Conservation (phyloP, 2,888 invertebrate species). For the Eulithis prunata region DNA sequence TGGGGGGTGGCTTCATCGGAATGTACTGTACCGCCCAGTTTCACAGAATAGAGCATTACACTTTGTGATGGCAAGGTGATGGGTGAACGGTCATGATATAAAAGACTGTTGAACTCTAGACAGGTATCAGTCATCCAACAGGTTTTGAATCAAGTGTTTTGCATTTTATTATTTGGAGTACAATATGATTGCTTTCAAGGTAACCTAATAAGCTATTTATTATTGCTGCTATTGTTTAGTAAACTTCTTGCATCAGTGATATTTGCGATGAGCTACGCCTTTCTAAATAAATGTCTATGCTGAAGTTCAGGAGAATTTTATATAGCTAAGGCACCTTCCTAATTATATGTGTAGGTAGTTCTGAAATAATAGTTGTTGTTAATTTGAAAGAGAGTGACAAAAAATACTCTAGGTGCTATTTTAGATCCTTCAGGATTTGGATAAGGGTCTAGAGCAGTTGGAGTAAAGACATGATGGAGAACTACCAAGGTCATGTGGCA, state of each 20-base stretch:
- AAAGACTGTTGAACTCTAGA: slow-evolving; percentile 40
- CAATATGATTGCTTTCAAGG: slow-evolving; percentile 42
- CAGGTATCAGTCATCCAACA: slow-evolving; percentile 43
- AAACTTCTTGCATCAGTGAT: background rate
- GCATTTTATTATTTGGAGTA: slow-evolving; percentile 25
- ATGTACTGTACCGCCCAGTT: slow-evolving; percentile 42
- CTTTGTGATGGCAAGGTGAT: slow-evolving; percentile 44
- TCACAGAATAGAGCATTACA: slow-evolving; percentile 21
- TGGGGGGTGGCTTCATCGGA: slow-evolving; percentile 60
- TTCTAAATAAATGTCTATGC: background rate
- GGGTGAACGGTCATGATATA: slow-evolving; percentile 45
- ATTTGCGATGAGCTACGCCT: background rate
- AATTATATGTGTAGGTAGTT: too few relatives aligned
- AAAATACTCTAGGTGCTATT: too few relatives aligned
- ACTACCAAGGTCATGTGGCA: too few relatives aligned
- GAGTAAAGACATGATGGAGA: too few relatives aligned
- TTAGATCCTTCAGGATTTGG: too few relatives aligned
- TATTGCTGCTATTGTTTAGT: slow-evolving; percentile 21
- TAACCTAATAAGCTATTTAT: slow-evolving; percentile 16
- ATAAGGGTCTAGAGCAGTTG: too few relatives aligned
- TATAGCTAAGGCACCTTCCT: too few relatives aligned
- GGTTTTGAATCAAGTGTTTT: slow-evolving; percentile 36
- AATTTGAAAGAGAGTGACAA: too few relatives aligned
- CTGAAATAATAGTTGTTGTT: too few relatives aligned
- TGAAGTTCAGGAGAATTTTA: background rate